These are phyloP conservation scores for Patella vulgata DNA, from an alignment of 1,140 invertebrate species.

Conservation along the genomic window DNA sequence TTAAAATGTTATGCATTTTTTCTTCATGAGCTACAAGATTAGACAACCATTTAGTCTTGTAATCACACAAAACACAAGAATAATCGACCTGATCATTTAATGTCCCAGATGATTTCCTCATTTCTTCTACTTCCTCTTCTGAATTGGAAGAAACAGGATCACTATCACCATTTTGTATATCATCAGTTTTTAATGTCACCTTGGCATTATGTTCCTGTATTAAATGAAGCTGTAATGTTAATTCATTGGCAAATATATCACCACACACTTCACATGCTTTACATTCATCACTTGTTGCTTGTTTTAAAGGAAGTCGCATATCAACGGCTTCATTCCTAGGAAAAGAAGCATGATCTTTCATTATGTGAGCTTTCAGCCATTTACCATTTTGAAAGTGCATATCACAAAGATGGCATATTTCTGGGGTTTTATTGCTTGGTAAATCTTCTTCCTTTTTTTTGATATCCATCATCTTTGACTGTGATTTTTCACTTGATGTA, in stretches of 20 bases:
- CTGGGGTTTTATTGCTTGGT: constrained; percentile 37
- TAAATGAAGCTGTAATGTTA: constrained; percentile 71
- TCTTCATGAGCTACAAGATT: constrained; percentile 91
- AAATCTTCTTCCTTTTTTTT: constrained; percentile 30
- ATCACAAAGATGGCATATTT: constrained; percentile 83
- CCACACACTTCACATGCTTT: constrained; percentile 69
- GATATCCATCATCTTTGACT: constrained; percentile 20
- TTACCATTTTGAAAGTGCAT: constrained; percentile 89
- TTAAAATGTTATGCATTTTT: constrained; percentile 66
- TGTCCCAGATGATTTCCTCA: neutral
- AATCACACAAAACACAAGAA: constrained; percentile 84
- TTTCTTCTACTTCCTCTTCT: neutral
- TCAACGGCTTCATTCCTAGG: constrained; percentile 29
- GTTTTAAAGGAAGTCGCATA: constrained; percentile 18
- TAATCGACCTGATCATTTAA: neutral
- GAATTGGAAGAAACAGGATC: neutral
- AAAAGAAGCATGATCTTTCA: constrained; percentile 79
- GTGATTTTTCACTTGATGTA: constrained; percentile 17
- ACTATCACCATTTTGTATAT: constrained; percentile 11
- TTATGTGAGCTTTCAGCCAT: constrained; percentile 88
- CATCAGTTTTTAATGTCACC: constrained; percentile 53
- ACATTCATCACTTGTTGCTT: too few relatives aligned
- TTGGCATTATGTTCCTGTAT: constrained; percentile 70
- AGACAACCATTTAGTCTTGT: constrained; percentile 87
- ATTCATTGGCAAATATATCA: constrained; percentile 67